Conservation (phyloP, 2,797 vertebrate genomes). For the Linurgus olivaceus region DNA sequence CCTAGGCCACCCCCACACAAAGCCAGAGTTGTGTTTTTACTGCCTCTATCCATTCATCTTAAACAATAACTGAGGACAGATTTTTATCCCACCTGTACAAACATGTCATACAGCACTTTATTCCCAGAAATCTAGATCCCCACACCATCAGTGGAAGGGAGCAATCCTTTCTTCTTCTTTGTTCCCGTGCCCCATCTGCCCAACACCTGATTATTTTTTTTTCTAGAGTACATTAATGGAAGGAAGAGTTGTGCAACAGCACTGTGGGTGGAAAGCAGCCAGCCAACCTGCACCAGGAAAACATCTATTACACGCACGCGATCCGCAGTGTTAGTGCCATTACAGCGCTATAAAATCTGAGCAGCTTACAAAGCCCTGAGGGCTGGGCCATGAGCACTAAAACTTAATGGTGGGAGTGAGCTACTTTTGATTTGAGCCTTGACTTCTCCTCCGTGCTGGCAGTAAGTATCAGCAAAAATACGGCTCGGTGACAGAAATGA, state of each 20-base stretch:
- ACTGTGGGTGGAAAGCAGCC: neutral
- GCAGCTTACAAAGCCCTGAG: neutral
- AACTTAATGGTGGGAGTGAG: neutral
- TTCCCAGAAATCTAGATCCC: neutral
- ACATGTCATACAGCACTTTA: neutral
- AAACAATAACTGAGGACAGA: neutral
- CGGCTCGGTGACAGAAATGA: neutral
- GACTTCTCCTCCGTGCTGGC: neutral
- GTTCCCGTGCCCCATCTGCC: neutral
- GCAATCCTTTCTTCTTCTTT: neutral
- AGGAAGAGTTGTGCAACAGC: neutral
- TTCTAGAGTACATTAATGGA: neutral
- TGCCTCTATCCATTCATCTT: neutral
- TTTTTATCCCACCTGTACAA: constrained; percentile 12
- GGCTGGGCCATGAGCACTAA: neutral
- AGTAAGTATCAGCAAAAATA: neutral
- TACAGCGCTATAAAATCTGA: neutral
- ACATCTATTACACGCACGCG: neutral
- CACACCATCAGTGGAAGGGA: neutral
- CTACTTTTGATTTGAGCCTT: neutral
- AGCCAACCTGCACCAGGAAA: neutral
- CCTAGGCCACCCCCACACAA: neutral
- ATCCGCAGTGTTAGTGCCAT: neutral
- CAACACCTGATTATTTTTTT: neutral
- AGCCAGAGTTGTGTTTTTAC: neutral